Conservation (phyloP, 2,888 invertebrate genomes). For the Pristionchus fissidentatus region DNA sequence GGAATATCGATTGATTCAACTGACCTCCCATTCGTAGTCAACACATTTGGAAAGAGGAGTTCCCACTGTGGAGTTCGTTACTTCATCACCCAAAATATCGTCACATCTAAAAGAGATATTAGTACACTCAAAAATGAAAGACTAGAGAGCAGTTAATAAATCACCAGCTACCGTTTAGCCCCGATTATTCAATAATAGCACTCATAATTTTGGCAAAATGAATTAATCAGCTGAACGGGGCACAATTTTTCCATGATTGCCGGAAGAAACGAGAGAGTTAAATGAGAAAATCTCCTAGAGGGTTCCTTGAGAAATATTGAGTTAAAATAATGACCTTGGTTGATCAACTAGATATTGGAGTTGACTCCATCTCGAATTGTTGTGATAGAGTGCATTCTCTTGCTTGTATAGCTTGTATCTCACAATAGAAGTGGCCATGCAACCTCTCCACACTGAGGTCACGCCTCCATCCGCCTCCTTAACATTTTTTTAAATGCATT, state of each 20-base stretch:
- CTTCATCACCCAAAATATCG: neutral
- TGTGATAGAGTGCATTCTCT: constrained; percentile 1
- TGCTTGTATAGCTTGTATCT: constrained; percentile 29
- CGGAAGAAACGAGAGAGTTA: neutral
- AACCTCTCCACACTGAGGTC: constrained; percentile 7
- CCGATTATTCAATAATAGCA: too few relatives aligned
- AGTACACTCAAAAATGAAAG: too few relatives aligned
- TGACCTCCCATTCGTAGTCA: neutral
- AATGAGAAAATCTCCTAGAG: too few relatives aligned
- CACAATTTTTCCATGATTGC: neutral
- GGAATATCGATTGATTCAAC: neutral
- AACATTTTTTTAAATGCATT: neutral
- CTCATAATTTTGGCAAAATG: too few relatives aligned
- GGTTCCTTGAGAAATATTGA: neutral
- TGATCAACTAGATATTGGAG: neutral
- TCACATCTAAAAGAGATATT: too few relatives aligned
- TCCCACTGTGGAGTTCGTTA: neutral
- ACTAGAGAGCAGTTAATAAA: too few relatives aligned
- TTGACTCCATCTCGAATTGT: constrained; percentile 19
- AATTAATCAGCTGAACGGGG: neutral
- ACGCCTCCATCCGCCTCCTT: constrained; percentile 15
- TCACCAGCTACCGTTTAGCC: too few relatives aligned
- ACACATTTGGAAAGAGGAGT: neutral
- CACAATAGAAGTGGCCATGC: constrained; percentile 1
- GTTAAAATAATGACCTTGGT: constrained; percentile 25